Evolutionary conservation across 2,113 vertebrate genomes (phyloP), one percentile per base, ranked within the genome.

Genomic region (Anguilla rostrata): DNA sequence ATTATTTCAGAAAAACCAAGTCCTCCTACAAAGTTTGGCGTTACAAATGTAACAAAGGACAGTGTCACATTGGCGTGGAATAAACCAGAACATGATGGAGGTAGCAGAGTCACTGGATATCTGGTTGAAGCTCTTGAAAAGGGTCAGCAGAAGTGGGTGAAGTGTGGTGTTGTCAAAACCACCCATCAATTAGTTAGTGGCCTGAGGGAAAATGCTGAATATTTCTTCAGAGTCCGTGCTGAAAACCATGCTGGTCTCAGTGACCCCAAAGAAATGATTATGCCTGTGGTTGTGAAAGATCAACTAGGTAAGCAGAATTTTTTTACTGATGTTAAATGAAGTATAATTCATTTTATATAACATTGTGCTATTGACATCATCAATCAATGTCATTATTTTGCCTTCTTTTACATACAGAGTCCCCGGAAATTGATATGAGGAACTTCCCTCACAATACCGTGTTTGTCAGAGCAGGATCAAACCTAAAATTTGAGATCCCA

Each of bases 11-110:
- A 99, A 97, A 99, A 99, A 95, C 98, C 98, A 94, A 99, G 97
- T 89, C 96, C 97, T 88, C 98, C 98, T 91, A 95, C 97, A 92
- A 99, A 97, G 92, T 94, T 99, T 87, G 98, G 97, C 92, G 96
- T 97, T 83, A 97, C 95, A 84, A 96, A 96, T 56, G 92, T 98
- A 85, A 96, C 97, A 87, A 99, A 98, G 93, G 97, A 99, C 39
- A 98, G 97, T 26, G 95, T 99, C 82, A 96, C 97, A 16, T 93
- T 99, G 87, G 95, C 95, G 49, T 99, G 98, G 98, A 86, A 95
- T 87, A 99, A 99, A 93, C 98, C 98, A 88, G 98, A 99, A 89
- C 97, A 99, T 1, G 98, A 99, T 85, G 98, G 98, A 87, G 98
- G 98, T 86, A 99, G 98, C 92, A 97, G 96, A 94, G 94, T 99